phyloP scores from a whole-genome alignment of 37 sponge, comb jelly and placozoan species.

The Beroe ovata region DNA sequence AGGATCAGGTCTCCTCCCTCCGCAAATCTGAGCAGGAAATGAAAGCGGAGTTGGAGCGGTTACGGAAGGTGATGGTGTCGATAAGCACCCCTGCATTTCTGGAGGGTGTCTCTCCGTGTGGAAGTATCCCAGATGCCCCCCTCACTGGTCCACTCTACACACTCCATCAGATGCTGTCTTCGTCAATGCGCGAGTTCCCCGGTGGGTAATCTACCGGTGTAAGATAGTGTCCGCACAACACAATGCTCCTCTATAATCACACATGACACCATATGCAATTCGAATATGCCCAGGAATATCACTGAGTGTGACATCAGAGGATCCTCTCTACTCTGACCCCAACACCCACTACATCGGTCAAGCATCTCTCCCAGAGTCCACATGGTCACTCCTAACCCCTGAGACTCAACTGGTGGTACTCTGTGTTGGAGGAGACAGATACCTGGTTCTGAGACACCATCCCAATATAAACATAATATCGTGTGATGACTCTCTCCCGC shows the following conservation, averaged over 20 bases:
- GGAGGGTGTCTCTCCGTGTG: constrained; percentile 50
- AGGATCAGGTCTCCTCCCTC: neutral
- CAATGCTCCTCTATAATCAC: no score
- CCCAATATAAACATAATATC: constrained; percentile 27
- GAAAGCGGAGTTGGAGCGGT: constrained; percentile 36
- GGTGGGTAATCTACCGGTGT: constrained; percentile 8
- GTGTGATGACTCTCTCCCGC: constrained; percentile 16
- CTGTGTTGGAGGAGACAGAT: neutral
- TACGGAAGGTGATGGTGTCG: constrained; percentile 48
- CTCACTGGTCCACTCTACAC: constrained; percentile 64
- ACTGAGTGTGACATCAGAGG: neutral
- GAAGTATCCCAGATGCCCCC: neutral
- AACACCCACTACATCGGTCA: constrained; percentile 3
- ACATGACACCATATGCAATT: no score
- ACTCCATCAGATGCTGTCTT: constrained; percentile 30
- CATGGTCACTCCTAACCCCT: constrained; percentile 4
- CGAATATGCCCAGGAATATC: neutral
- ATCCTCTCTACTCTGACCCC: neutral
- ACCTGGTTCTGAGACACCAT: constrained; percentile 26
- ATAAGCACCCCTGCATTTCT: constrained; percentile 36
- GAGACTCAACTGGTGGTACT: constrained; percentile 19
- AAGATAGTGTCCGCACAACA: no score
- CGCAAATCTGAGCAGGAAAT: constrained; percentile 29
- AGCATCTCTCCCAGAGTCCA: neutral
- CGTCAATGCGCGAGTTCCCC: neutral